Conservation (phyloP, 2,113 vertebrate genomes). For the Pluvialis apricaria region DNA sequence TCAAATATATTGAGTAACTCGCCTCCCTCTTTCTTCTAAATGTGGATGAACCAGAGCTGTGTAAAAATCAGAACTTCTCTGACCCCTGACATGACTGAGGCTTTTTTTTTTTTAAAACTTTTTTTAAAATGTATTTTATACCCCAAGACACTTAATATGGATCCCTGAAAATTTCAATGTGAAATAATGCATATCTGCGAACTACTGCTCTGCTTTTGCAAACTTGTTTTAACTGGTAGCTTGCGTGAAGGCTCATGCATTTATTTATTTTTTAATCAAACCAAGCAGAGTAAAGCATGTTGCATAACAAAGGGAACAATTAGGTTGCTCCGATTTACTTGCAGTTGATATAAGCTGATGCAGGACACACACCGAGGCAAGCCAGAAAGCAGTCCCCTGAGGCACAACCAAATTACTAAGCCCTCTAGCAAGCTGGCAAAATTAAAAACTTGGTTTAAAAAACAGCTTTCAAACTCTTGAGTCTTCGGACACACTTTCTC, state of each 20-base stretch:
- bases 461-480: background rate
- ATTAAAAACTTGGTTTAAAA: background rate
- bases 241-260: background rate
- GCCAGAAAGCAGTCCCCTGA: conserved; percentile 44
- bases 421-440: background rate
- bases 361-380: conserved; percentile 35
- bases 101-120: background rate
- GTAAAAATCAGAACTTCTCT: background rate
- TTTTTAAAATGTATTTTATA: background rate
- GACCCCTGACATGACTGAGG: background rate
- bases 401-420: conserved; percentile 29
- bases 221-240: conserved; percentile 8
- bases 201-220: background rate
- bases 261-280: conserved; percentile 21
- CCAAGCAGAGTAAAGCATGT: background rate
- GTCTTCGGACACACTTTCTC: background rate
- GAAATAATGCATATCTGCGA: background rate
- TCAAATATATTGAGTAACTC: background rate
- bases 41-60: background rate
- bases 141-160: background rate
- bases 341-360: conserved; percentile 18
- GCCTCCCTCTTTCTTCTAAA: background rate
- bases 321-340: conserved; percentile 5
- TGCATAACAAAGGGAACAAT: conserved; percentile 57
- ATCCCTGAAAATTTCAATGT: background rate